phyloP scores from a whole-genome alignment of 1,140 invertebrate species.

The Drosophila arawakana region DNA sequence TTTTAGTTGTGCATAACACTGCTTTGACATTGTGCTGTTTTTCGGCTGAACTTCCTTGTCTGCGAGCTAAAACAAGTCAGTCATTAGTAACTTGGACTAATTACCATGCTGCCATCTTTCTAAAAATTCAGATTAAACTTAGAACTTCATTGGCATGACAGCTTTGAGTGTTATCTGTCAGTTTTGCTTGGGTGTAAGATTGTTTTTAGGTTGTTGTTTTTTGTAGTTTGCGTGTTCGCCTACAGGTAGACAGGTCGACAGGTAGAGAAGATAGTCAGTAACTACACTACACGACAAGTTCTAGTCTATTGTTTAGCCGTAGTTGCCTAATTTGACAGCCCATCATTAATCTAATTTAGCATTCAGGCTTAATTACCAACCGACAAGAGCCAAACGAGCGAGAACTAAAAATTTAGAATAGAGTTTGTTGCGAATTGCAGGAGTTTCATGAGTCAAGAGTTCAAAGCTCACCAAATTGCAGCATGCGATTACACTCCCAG shows the following conservation, averaged over 20 bases:
- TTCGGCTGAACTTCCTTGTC: constrained; percentile 44
- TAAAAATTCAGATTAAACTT: constrained; percentile 62
- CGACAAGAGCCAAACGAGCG: constrained; percentile 31
- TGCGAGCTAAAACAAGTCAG: constrained; percentile 43
- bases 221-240: constrained; percentile 49
- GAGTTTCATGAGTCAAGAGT: neutral
- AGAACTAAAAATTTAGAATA: neutral
- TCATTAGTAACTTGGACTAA: constrained; percentile 73
- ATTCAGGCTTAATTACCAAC: constrained; percentile 64
- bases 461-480: constrained; percentile 58
- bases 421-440: constrained; percentile 24
- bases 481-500: constrained; percentile 23
- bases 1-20: constrained; percentile 23
- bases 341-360: constrained; percentile 82
- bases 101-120: constrained; percentile 63
- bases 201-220: neutral
- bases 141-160: constrained; percentile 57
- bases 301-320: constrained; percentile 10
- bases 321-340: constrained; percentile 19
- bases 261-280: constrained; percentile 30
- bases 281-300: constrained; percentile 32
- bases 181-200: constrained; percentile 25
- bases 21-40: constrained; percentile 50
- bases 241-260: constrained; percentile 19
- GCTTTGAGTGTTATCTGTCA: constrained; percentile 33